Percentiles rank a stretch among this genome's conserved stretches.
phyloP scores from a whole-genome alignment of 2,888 invertebrate species.

The Eilema sororculum region DNA sequence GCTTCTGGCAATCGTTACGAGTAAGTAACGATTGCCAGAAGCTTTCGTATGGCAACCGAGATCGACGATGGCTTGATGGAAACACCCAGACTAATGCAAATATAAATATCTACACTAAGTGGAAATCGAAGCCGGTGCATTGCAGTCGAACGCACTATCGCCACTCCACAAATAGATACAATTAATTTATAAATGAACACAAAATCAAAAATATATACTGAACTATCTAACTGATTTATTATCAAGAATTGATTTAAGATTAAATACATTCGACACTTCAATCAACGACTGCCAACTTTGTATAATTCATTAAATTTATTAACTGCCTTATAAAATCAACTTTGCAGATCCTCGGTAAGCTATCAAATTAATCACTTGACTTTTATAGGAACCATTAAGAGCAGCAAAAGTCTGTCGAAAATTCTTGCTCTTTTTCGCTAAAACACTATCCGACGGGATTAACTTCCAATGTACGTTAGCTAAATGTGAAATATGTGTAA shows the following conservation, averaged over 20 bases:
- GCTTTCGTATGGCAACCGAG: no score
- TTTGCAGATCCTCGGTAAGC: conserved; percentile 21
- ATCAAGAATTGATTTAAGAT: not conserved
- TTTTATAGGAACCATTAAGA: conserved; percentile 35
- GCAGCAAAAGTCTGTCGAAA: conserved; percentile 32
- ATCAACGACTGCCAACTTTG: conserved; percentile 6
- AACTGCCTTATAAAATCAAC: conserved; percentile 31
- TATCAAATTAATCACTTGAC: conserved; percentile 39
- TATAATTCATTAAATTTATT: conserved; percentile 32
- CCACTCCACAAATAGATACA: not conserved
- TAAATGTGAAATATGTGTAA: conserved; percentile 51
- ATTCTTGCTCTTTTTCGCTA: conserved; percentile 35
- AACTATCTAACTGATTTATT: not conserved
- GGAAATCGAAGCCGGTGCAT: no score
- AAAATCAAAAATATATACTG: not conserved
- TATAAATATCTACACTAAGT: no score
- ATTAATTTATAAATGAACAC: not conserved
- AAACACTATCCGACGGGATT: conserved; percentile 44
- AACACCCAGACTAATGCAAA: no score
- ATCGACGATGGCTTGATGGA: no score
- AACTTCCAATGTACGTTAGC: conserved; percentile 34
- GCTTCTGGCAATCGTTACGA: no score
- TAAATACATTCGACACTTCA: conserved; percentile 3
- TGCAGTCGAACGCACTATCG: no score
- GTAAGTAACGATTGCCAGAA: no score